A percentile compares a stretch with the other conserved stretches of the same genome.
These are phyloP conservation scores for Sinohyriopsis cumingii DNA, from an alignment of 2,888 invertebrate species.

Conservation along the genomic window DNA sequence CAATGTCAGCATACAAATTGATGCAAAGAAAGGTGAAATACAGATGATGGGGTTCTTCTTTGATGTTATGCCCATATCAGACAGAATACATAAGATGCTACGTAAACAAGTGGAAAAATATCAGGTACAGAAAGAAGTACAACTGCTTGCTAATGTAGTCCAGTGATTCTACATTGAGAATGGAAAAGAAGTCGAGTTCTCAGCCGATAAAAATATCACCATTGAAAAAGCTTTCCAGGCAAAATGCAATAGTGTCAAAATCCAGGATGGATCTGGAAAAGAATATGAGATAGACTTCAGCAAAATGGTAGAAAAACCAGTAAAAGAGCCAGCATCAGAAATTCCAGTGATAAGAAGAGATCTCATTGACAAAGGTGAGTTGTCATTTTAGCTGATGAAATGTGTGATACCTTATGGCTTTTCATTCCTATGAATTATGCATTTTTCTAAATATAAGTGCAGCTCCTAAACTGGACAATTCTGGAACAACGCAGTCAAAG, in stretches of 20 bases:
- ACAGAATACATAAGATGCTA: constrained; percentile 4
- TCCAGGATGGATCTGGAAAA: constrained; percentile 21
- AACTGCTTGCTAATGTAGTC: constrained; percentile 20
- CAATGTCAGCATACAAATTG: too few relatives aligned
- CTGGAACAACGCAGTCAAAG: too few relatives aligned
- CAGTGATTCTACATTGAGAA: constrained; percentile 26
- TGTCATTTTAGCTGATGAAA: constrained; percentile 16
- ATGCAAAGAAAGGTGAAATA: too few relatives aligned
- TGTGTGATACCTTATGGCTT: too few relatives aligned
- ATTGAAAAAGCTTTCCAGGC: constrained; percentile 34
- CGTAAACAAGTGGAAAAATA: constrained; percentile 5
- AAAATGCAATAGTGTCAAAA: constrained; percentile 17
- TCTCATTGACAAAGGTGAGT: neutral
- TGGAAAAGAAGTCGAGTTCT: constrained; percentile 11
- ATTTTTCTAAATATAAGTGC: too few relatives aligned
- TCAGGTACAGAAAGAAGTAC: constrained; percentile 14
- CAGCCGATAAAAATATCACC: constrained; percentile 25
- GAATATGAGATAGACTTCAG: constrained; percentile 35
- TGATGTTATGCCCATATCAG: constrained; percentile 2
- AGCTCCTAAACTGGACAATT: too few relatives aligned
- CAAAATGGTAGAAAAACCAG: constrained; percentile 38
- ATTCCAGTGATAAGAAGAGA: constrained; percentile 34
- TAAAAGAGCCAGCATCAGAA: constrained; percentile 13
- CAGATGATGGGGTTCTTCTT: too few relatives aligned
- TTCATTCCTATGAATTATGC: too few relatives aligned